phyloP scores from a whole-genome alignment of 2,113 vertebrate species.

The Asarcornis scutulata region DNA sequence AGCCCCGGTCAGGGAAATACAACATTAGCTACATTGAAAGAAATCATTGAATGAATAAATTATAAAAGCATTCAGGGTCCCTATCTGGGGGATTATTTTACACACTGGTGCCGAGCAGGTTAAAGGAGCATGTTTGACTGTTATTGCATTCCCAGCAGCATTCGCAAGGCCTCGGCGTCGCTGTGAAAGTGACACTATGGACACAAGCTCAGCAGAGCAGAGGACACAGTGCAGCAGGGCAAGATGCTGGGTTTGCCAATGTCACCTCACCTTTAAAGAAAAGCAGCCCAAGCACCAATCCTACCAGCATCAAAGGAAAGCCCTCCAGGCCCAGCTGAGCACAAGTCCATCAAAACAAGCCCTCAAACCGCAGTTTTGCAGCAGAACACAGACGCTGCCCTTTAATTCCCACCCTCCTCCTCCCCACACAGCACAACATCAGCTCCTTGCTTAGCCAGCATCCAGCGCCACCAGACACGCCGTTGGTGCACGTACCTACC shows the following conservation, averaged over 20 bases:
- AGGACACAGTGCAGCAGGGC: not conserved
- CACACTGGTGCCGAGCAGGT: constrained; percentile 25
- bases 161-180: not conserved
- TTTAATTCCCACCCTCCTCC: not conserved
- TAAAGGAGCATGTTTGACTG: constrained; percentile 63
- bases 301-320: not conserved
- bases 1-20: constrained; percentile 54
- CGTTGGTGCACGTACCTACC: not conserved
- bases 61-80: constrained; percentile 61
- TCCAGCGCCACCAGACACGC: accelerated
- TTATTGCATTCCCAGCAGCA: constrained; percentile 13
- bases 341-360: accelerated
- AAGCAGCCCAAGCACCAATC: not conserved
- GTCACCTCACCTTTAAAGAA: not conserved
- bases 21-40: constrained; percentile 66
- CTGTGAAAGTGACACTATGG: constrained; percentile 58
- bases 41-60: constrained; percentile 72
- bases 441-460: not conserved
- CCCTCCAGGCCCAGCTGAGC: not conserved
- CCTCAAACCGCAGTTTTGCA: not conserved
- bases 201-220: not conserved
- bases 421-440: not conserved
- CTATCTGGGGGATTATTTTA: constrained; percentile 63
- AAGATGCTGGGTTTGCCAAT: not conserved
- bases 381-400: not conserved